Percentiles rank a stretch among this genome's conserved stretches.
Conservation (phyloP, 1,140 invertebrate species). For the Diorhabda elongata region DNA sequence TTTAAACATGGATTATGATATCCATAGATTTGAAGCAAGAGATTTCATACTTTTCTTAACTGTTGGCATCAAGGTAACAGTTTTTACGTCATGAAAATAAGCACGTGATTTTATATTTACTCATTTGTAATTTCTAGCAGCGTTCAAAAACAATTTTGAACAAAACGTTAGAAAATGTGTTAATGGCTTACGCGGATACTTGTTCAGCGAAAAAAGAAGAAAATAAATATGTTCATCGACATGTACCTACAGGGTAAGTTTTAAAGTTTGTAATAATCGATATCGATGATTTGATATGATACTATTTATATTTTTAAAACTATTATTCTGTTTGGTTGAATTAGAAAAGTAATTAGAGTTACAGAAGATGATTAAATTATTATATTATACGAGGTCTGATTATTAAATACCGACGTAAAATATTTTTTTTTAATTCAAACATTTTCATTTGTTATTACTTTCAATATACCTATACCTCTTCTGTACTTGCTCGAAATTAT, state of each 20-base stretch:
- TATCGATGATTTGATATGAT: background rate
- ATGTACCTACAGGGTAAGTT: background rate
- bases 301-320: background rate
- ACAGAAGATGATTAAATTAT: background rate
- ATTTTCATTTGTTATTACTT: too few species aligned
- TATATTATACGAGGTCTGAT: background rate
- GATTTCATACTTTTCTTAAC: background rate
- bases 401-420: too few species aligned
- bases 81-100: constrained; percentile 9
- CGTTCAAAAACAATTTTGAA: constrained; percentile 3
- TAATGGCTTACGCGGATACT: constrained; percentile 12
- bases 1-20: too few species aligned
- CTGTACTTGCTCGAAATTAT: too few species aligned
- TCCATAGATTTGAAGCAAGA: too few species aligned
- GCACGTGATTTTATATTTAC: constrained; percentile 20
- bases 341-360: background rate
- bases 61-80: background rate
- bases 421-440: too few species aligned
- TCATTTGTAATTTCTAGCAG: constrained; percentile 6
- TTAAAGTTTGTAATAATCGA: background rate
- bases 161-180: constrained; percentile 15
- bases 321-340: background rate
- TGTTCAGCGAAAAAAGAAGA: background rate
- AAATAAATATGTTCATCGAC: background rate
- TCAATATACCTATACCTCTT: too few species aligned